Conservation (phyloP, 2,797 vertebrate species). For the Podarcis lilfordi region DNA sequence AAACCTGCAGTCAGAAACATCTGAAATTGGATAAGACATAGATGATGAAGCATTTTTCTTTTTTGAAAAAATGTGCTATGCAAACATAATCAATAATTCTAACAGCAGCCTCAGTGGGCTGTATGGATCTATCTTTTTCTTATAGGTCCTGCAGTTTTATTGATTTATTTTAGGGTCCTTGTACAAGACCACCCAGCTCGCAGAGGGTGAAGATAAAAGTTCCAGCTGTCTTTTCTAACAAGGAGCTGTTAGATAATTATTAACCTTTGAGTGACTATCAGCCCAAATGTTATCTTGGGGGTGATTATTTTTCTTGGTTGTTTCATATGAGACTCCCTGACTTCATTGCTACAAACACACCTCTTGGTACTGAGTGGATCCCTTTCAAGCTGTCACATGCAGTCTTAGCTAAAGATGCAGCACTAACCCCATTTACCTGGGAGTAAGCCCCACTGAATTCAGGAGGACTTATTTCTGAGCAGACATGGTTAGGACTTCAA, state of each 20-base stretch:
- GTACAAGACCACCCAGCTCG: neutral
- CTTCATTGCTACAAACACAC: neutral
- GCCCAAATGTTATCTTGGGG: constrained; percentile 21
- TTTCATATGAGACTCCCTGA: neutral
- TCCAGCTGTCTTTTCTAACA: neutral
- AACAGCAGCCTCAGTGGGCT: neutral
- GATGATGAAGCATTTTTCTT: neutral
- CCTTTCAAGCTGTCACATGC: neutral
- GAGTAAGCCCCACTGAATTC: too few relatives aligned
- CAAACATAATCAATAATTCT: neutral
- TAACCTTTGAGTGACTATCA: constrained; percentile 44
- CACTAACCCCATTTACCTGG: too few relatives aligned
- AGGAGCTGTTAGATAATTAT: constrained; percentile 22
- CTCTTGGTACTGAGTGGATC: neutral
- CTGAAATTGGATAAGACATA: neutral
- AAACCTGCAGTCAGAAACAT: neutral
- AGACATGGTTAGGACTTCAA: too few relatives aligned
- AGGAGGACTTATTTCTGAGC: too few relatives aligned
- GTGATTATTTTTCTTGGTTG: constrained; percentile 5
- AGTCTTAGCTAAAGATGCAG: neutral
- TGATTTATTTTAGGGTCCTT: constrained; percentile 4
- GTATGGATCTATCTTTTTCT: neutral
- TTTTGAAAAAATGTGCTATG: neutral
- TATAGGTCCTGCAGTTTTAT: neutral
- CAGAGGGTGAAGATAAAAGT: constrained; percentile 18